Percentiles rank a stretch among this genome's conserved stretches.
Evolutionary conservation across 2,113 vertebrate species (phyloP).

Genomic region (Pachyramphus minor): DNA sequence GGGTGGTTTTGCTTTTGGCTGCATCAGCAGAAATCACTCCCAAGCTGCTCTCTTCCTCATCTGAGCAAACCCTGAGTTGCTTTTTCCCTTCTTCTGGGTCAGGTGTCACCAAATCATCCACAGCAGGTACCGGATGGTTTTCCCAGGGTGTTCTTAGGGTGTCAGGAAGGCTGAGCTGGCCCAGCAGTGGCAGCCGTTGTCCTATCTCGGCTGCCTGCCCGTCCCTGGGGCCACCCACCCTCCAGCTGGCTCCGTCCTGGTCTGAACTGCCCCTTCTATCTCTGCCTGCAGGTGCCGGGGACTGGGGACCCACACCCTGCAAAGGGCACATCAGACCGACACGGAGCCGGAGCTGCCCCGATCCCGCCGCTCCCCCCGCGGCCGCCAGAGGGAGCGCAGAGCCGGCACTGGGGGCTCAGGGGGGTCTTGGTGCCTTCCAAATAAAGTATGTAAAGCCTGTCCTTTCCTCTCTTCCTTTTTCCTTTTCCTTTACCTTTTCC

Average conservation of each 20-base stretch:
- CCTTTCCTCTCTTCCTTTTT: not conserved
- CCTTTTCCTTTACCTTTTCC: too few relatives aligned
- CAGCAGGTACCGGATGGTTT: not conserved
- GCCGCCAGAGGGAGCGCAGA: not conserved
- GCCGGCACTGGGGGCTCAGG: accelerated
- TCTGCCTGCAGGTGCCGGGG: not conserved
- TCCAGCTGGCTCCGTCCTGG: not conserved
- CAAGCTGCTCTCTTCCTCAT: not conserved
- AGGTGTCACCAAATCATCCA: accelerated
- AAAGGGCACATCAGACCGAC: not conserved
- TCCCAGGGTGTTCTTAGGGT: not conserved
- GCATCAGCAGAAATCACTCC: not conserved
- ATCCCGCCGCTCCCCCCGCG: not conserved
- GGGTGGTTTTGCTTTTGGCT: not conserved
- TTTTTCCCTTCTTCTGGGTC: not conserved
- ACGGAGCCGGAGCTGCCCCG: not conserved
- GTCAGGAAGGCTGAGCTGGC: not conserved
- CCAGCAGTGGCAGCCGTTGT: not conserved
- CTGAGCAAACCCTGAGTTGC: not conserved
- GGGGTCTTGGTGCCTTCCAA: not conserved
- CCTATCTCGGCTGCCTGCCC: not conserved
- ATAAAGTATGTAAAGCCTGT: not conserved
- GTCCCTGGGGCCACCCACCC: not conserved
- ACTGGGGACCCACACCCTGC: not conserved
- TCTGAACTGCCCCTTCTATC: not conserved